phyloP scores from a whole-genome alignment of 2,888 invertebrate species.

The Cephonodes hylas region DNA sequence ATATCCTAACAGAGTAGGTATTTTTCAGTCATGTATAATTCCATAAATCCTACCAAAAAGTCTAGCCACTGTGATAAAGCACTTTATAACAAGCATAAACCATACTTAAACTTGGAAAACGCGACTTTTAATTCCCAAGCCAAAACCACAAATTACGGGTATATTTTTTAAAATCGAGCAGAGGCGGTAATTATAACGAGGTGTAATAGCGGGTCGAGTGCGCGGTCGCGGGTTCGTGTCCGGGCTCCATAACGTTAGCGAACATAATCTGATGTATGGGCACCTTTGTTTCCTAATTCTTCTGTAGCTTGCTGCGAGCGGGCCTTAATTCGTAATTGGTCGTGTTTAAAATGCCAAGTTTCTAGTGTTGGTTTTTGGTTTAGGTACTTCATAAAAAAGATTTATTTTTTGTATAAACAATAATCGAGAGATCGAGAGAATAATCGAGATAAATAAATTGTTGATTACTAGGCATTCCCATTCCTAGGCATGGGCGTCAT shows the following conservation, averaged over 20 bases:
- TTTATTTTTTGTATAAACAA: no score
- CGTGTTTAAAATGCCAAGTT: neutral
- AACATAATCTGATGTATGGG: constrained; percentile 23
- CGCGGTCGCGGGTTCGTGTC: constrained; percentile 19
- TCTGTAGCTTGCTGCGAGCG: neutral
- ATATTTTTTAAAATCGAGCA: neutral
- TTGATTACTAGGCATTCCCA: no score
- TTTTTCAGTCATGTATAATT: no score
- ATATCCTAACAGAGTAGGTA: no score
- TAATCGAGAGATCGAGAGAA: no score
- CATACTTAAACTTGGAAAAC: no score
- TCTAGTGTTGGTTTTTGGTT: neutral
- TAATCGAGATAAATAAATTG: no score
- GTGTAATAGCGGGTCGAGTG: neutral
- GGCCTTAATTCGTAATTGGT: neutral
- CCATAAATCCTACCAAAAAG: no score
- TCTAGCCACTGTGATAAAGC: no score
- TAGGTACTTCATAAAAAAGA: no score
- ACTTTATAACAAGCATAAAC: no score
- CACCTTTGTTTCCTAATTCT: constrained; percentile 6
- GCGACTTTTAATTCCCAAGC: neutral
- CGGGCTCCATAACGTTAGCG: constrained; percentile 20
- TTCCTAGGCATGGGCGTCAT: no score
- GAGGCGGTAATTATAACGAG: constrained; percentile 18
- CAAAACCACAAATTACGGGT: neutral